Conservation (phyloP, 2,888 invertebrate genomes). For the Dascillus cervinus region DNA sequence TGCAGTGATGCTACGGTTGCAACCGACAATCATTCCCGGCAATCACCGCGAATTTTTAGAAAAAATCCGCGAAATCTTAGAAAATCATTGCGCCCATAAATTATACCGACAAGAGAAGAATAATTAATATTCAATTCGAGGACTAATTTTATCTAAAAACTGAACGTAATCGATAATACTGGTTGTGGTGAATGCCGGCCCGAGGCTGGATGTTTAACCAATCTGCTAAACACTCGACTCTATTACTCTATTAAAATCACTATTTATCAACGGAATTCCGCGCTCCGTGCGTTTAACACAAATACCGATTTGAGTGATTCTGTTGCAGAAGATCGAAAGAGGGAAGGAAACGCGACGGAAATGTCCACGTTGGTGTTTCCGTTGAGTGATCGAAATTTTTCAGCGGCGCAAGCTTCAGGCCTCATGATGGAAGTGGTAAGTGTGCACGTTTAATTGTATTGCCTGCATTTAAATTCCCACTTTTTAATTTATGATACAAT, state of each 20-base stretch:
- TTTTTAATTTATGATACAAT: conserved; percentile 1
- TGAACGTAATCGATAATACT: conserved; percentile 10
- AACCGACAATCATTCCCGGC: no score
- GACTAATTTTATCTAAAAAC: background rate
- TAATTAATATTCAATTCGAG: no score
- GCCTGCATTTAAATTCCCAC: no score
- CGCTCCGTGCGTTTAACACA: background rate
- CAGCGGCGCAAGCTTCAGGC: conserved; percentile 19
- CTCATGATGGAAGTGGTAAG: conserved; percentile 26
- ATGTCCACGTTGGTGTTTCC: conserved; percentile 22
- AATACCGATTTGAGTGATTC: conserved; percentile 1
- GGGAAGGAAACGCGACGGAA: conserved; percentile 19
- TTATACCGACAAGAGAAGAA: no score
- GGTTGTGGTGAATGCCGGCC: conserved; percentile 5
- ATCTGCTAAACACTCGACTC: conserved; percentile 14
- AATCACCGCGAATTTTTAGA: no score
- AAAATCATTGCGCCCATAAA: no score
- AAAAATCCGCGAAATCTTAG: no score
- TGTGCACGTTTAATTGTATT: no score
- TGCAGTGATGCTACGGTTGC: conserved; percentile 1
- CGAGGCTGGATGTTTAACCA: conserved; percentile 13
- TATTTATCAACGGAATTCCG: conserved; percentile 13
- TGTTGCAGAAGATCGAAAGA: conserved; percentile 21
- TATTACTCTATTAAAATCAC: conserved; percentile 19
- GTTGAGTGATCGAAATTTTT: conserved; percentile 21